Percentiles rank a stretch among this genome's conserved stretches.
Conservation (phyloP, 2,888 invertebrate species). For the Danaus chrysippus region DNA sequence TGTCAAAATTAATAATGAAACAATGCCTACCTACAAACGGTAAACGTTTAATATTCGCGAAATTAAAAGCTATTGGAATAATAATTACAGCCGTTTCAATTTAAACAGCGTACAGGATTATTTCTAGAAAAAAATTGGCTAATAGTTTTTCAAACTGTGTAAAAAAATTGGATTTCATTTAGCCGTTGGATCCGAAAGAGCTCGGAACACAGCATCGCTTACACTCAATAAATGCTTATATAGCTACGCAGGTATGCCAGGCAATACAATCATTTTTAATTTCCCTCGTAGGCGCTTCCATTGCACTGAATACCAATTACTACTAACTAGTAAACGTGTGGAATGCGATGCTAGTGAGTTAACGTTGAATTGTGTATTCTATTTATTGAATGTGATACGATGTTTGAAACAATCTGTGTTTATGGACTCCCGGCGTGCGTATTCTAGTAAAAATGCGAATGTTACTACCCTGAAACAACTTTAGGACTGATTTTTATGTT, state of each 20-base stretch:
- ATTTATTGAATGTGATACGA: conserved; percentile 8
- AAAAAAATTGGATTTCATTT: conserved; percentile 8
- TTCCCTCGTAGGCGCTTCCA: conserved; percentile 55
- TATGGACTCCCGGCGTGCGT: background rate
- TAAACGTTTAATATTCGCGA: background rate
- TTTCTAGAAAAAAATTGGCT: background rate
- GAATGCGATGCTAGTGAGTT: conserved; percentile 52
- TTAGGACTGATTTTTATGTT: too few relatives aligned
- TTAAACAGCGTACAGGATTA: background rate
- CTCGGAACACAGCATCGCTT: conserved; percentile 29
- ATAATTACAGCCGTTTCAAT: conserved; percentile 4
- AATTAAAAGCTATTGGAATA: conserved; percentile 11
- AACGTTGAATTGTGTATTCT: conserved; percentile 40
- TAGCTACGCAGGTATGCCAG: conserved; percentile 35
- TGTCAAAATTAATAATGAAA: conserved; percentile 11
- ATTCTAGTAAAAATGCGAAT: background rate
- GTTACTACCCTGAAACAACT: too few relatives aligned
- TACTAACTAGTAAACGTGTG: conserved; percentile 58
- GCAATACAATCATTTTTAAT: conserved; percentile 70
- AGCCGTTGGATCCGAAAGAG: conserved; percentile 15
- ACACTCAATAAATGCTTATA: conserved; percentile 34
- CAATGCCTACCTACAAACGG: background rate
- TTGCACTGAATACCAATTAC: conserved; percentile 72
- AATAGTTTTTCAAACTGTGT: background rate
- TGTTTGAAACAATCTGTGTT: background rate